Conservation (phyloP, 2,888 invertebrate genomes). For the Conistra vaccinii region DNA sequence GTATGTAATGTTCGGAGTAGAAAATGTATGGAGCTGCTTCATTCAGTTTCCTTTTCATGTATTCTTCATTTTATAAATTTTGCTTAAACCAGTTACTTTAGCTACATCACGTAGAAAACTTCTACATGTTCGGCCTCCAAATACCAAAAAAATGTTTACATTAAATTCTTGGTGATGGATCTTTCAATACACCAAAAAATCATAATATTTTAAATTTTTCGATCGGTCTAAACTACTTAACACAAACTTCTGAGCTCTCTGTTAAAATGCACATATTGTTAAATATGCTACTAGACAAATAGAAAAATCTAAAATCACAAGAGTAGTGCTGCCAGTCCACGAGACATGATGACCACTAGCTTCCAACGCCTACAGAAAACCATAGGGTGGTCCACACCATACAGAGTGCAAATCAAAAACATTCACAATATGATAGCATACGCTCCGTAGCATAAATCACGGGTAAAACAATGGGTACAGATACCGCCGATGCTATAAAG, state of each 20-base stretch:
- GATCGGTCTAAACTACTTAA: not conserved
- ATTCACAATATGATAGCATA: conserved; percentile 59
- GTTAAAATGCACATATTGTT: not conserved
- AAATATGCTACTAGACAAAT: not conserved
- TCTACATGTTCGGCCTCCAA: not conserved
- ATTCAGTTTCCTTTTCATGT: not conserved
- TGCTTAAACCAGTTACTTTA: not conserved
- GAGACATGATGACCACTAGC: not conserved
- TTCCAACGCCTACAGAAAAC: conserved; percentile 35
- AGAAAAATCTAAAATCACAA: not conserved
- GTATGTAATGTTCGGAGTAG: not conserved
- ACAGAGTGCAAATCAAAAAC: conserved; percentile 63
- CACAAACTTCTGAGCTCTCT: no score
- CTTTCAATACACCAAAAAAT: not conserved
- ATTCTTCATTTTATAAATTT: not conserved
- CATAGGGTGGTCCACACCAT: conserved; percentile 53
- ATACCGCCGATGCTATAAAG: conserved; percentile 62
- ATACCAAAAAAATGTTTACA: not conserved
- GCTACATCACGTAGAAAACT: no score
- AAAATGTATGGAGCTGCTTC: not conserved
- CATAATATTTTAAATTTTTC: not conserved
- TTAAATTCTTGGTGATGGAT: not conserved
- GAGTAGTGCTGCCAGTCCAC: not conserved
- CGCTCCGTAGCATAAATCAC: conserved; percentile 63
- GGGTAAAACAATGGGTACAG: conserved; percentile 63